Conservation (phyloP, 2,113 vertebrate species). For the Anarrhichthys ocellatus region DNA sequence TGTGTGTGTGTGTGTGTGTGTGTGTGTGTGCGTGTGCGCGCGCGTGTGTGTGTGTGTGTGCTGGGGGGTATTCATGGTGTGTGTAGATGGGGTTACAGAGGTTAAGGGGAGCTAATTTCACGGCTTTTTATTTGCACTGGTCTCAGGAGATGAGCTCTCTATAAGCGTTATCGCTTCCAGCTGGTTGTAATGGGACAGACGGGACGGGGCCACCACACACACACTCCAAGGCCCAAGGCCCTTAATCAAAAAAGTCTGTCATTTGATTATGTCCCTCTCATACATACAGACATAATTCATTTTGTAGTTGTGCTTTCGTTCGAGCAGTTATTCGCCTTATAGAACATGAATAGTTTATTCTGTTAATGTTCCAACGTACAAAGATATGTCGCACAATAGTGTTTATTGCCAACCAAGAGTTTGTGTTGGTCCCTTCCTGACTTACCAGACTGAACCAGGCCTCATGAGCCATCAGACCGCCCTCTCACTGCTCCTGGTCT, state of each 20-base stretch:
- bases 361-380: background rate
- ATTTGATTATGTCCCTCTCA: background rate
- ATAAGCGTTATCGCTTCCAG: conserved; percentile 80
- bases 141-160: conserved; percentile 77
- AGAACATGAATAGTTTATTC: background rate
- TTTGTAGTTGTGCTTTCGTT: background rate
- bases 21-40: conserved; percentile 18
- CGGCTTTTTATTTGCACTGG: conserved; percentile 79
- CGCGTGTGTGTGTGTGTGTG: conserved; percentile 6
- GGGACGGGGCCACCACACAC: conserved; percentile 7
- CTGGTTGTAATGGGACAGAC: conserved; percentile 74
- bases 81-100: conserved; percentile 67
- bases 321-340: background rate
- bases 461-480: background rate
- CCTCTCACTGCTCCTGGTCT: background rate
- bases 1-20: background rate
- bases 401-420: background rate
- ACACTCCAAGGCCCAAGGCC: background rate
- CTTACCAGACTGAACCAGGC: background rate
- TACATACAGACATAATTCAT: background rate
- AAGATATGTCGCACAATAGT: background rate
- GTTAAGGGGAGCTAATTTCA: conserved; percentile 86
- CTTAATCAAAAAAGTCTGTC: background rate
- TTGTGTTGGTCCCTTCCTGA: background rate
- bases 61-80: conserved; percentile 26